Percentiles rank a stretch among this genome's conserved stretches.
Conservation (phyloP, 1,140 invertebrate species). For the Ephestia elutella region DNA sequence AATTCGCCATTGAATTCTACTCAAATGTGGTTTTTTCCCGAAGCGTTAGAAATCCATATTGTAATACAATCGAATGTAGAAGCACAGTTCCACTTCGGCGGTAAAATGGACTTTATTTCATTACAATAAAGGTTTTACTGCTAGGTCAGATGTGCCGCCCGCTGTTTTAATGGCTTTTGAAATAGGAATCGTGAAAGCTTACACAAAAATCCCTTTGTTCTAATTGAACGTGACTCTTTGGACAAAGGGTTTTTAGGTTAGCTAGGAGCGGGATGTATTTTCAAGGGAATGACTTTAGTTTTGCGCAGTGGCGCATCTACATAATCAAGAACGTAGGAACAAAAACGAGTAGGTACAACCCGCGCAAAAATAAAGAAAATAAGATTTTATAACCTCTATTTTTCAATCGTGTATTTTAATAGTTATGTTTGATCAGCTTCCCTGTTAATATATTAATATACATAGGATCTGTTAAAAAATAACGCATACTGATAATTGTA, state of each 20-base stretch:
- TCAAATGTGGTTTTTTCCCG: background rate
- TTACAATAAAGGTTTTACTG: background rate
- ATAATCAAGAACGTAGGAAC: too few species aligned
- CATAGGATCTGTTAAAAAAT: too few species aligned
- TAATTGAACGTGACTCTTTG: background rate
- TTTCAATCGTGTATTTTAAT: too few species aligned
- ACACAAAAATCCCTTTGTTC: conserved; percentile 5
- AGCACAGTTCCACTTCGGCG: background rate
- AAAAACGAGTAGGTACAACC: too few species aligned
- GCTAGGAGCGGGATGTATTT: background rate
- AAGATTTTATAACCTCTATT: too few species aligned
- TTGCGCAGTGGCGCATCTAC: too few species aligned
- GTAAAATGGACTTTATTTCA: background rate
- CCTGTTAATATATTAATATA: too few species aligned
- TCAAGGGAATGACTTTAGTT: background rate
- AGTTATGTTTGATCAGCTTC: too few species aligned
- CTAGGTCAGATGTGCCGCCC: background rate
- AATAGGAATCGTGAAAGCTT: conserved; percentile 4
- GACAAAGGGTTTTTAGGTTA: background rate
- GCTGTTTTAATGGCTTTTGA: background rate
- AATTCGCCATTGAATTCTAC: too few species aligned
- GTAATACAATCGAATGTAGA: background rate
- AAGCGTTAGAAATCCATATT: background rate
- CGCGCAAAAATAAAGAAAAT: too few species aligned
- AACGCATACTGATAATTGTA: too few species aligned